Evolutionary conservation across 35 echinoderm and acorn worm species (phyloP), one percentile per base, ranked within the genome.

Genomic region (Amphiura filiformis): DNA sequence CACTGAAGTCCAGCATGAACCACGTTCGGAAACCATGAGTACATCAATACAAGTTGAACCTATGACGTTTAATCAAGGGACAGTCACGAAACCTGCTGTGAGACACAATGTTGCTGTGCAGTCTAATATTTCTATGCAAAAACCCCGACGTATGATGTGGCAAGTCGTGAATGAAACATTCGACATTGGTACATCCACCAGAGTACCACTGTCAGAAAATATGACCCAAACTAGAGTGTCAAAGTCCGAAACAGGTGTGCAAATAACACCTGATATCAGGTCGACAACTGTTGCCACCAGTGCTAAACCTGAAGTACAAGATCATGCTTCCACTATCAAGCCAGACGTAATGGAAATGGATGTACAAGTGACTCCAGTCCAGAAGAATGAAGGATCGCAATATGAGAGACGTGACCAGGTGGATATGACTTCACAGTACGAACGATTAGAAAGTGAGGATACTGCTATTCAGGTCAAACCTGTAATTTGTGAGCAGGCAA

Each of bases 401-500:
- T 91, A 64, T 85, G 76, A 57, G 37, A 57, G 70, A 78, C n/a
- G 38, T 20, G 76, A 39, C 1, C 65, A 52, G 17, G 75, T 76
- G 37, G 39, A 91, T 79, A 85, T 76, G 39, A 38, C 75, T 18
- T 70, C 78, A 76, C 89, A 91, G 38, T 91, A 85, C 36, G 89
- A 91, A 34, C 36, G 17, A 30, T 35, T 42, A 36, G 82, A 78
- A 30, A 65, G 75, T 80, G 81, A 65, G n/a, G 89, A 91, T 57
- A 91, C 77, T 14, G 85, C 89, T 35, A 82, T 91, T 31, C 89
- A 91, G 37, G 89, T 84, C 18, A 91, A 78, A 38, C 89, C 89
- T 7, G 82, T 83, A 20, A 78, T 83, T 56, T 36, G 81, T 56
- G 89, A 91, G 32, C 70, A 82, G 30, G 89, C 82, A 41, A 91